Conservation (phyloP, 1,140 invertebrate genomes). For the Macrobrachium rosenbergii region DNA sequence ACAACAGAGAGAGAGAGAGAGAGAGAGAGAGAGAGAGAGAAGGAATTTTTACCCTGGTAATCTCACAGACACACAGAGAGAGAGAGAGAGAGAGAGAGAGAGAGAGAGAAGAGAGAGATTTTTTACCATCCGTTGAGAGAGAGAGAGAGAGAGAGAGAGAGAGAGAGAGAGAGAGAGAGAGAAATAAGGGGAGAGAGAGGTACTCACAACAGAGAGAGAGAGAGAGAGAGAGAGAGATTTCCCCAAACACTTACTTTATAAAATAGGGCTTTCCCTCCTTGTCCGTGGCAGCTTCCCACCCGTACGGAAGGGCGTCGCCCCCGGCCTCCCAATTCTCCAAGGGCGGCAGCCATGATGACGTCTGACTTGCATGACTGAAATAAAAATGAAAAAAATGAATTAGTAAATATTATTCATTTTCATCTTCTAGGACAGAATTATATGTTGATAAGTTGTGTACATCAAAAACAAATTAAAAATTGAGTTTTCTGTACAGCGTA, state of each 20-base stretch:
- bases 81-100: background rate
- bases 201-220: conserved; percentile 3
- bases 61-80: too few relatives aligned
- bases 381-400: conserved; percentile 47
- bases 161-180: conserved; percentile 7
- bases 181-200: conserved; percentile 6
- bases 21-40: background rate
- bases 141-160: background rate
- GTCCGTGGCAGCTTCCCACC: conserved; percentile 89
- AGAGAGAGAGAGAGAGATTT: conserved; percentile 14
- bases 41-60: too few relatives aligned
- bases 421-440: background rate
- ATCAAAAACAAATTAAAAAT: too few relatives aligned
- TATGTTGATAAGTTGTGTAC: too few relatives aligned
- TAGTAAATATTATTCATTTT: background rate
- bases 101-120: background rate
- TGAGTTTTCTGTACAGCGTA: too few relatives aligned
- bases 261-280: conserved; percentile 85
- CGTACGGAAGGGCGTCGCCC: conserved; percentile 80
- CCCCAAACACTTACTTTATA: conserved; percentile 82
- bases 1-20: background rate
- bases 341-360: conserved; percentile 87
- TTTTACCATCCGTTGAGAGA: too few relatives aligned
- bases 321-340: conserved; percentile 74
- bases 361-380: conserved; percentile 82